phyloP scores from a whole-genome alignment of 2,888 invertebrate genomes.

The Drosophila mulleri region DNA sequence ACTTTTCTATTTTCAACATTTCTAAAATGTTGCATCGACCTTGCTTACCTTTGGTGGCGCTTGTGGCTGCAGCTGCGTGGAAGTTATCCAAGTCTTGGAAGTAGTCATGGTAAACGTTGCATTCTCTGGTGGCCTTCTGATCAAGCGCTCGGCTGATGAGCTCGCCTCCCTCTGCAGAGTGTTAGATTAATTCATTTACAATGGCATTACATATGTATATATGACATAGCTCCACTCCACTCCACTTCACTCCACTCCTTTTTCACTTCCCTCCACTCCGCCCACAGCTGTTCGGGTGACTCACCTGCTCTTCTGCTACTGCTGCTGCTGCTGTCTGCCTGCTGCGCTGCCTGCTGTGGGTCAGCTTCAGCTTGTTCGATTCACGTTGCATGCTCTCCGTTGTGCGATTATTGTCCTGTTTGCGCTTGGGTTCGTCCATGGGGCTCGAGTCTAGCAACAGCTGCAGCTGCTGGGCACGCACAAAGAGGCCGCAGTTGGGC shows the following conservation, averaged over 20 bases:
- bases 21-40: fast-evolving
- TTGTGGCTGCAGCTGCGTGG: conserved; percentile 16
- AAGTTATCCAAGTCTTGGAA: conserved; percentile 34
- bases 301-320: conserved; percentile 61
- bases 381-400: conserved; percentile 64
- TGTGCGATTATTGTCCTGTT: conserved; percentile 36
- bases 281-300: conserved; percentile 3
- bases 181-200: not conserved
- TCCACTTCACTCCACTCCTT: not conserved
- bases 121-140: conserved; percentile 29
- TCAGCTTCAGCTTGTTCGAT: conserved; percentile 32
- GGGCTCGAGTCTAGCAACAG: conserved; percentile 86
- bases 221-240: not conserved
- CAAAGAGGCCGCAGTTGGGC: conserved; percentile 97
- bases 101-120: conserved; percentile 23
- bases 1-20: too few species aligned
- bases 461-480: conserved; percentile 90
- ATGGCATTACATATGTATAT: not conserved
- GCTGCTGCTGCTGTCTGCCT: conserved; percentile 29
- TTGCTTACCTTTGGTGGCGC: not conserved
- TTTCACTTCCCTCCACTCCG: not conserved
- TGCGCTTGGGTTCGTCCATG: conserved; percentile 11
- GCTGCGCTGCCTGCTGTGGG: conserved; percentile 23
- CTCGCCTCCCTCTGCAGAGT: conserved; percentile 19
- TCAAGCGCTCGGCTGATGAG: conserved; percentile 24